Evolutionary conservation across 2,888 invertebrate species (phyloP).

Genomic region (Oxystoma pomonae): DNA sequence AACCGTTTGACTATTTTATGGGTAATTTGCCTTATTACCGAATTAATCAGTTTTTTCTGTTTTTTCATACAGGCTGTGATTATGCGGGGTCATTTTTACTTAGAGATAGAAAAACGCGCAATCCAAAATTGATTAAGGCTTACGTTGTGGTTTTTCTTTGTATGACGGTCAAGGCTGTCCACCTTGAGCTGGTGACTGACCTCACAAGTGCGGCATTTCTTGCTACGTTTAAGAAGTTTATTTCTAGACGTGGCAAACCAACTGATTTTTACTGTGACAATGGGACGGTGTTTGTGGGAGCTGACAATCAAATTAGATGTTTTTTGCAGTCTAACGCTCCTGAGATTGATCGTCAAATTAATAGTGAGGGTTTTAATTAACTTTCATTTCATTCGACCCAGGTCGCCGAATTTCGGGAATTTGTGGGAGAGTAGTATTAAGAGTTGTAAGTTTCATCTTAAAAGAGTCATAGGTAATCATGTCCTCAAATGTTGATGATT

Average conservation of each 20-base stretch:
- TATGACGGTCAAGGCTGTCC: slow-evolving; percentile 32
- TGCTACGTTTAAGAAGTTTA: slow-evolving; percentile 34
- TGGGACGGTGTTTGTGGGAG: slow-evolving; percentile 37
- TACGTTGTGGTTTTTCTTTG: slow-evolving; percentile 36
- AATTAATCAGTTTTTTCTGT: slow-evolving; percentile 12
- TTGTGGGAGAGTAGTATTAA: too few relatives aligned
- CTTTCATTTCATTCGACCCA: too few relatives aligned
- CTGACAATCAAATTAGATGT: too few relatives aligned
- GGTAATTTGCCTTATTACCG: slow-evolving; percentile 12
- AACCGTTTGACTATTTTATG: slow-evolving; percentile 6
- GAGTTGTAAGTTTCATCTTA: too few relatives aligned
- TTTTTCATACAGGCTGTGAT: slow-evolving; percentile 25
- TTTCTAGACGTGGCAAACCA: slow-evolving; percentile 32
- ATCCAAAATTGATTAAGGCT: slow-evolving; percentile 20
- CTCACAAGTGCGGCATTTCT: slow-evolving; percentile 35
- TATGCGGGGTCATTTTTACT: slow-evolving; percentile 30
- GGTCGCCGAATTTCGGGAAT: too few relatives aligned
- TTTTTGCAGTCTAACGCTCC: too few relatives aligned
- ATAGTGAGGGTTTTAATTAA: too few relatives aligned
- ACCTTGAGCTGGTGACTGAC: slow-evolving; percentile 35
- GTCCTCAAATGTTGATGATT: too few relatives aligned
- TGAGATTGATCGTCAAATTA: too few relatives aligned
- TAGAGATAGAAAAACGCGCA: slow-evolving; percentile 22
- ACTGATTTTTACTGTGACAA: slow-evolving; percentile 36
- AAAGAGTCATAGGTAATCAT: too few relatives aligned